Conservation (phyloP, 2,113 vertebrate genomes). For the Phalacrocorax aristotelis region DNA sequence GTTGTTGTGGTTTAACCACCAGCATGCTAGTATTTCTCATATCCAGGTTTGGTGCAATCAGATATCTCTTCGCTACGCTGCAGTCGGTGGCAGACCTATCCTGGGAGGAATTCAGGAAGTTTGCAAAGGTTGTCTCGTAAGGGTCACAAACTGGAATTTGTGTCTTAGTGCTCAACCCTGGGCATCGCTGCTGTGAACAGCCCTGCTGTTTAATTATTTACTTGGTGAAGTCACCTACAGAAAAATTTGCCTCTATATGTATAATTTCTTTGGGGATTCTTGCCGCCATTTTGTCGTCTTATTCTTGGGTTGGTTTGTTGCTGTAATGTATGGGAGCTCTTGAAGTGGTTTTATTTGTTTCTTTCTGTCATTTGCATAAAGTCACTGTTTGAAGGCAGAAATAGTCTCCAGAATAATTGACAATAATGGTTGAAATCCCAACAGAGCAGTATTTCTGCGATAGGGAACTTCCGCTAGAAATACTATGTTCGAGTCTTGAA, state of each 20-base stretch:
- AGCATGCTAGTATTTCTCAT: neutral
- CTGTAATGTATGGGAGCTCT: neutral
- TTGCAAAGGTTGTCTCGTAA: neutral
- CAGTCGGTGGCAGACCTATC: neutral
- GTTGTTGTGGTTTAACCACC: neutral
- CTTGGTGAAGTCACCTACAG: neutral
- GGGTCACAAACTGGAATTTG: neutral
- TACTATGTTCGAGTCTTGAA: neutral
- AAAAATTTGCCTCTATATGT: neutral
- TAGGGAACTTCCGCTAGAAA: neutral
- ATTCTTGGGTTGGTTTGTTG: neutral
- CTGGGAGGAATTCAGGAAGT: neutral
- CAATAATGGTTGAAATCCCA: neutral
- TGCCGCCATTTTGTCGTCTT: neutral
- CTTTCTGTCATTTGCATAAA: neutral
- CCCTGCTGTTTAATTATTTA: neutral
- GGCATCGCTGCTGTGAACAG: neutral
- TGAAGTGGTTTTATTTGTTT: slow-evolving; percentile 33
- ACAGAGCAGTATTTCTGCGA: neutral
- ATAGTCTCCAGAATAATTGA: neutral
- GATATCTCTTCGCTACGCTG: fast-evolving
- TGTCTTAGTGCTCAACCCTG: neutral
- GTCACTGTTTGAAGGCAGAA: neutral
- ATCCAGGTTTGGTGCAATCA: neutral
- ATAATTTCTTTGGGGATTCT: neutral